Percentiles rank a stretch among this genome's conserved stretches.
Conservation (phyloP, 2,797 vertebrate species). For the Karalla daura region DNA sequence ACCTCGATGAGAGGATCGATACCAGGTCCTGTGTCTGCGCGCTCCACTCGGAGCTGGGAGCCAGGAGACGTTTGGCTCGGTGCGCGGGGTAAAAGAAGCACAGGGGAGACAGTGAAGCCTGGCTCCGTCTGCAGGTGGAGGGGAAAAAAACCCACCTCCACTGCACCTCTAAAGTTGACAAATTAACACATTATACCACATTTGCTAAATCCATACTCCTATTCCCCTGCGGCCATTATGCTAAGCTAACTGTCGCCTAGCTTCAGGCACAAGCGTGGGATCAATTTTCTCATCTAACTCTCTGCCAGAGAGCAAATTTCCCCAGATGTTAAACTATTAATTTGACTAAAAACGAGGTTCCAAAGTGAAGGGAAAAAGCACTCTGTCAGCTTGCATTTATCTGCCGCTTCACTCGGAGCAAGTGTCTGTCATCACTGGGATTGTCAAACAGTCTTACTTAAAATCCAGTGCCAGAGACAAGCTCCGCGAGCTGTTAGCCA, state of each 20-base stretch:
- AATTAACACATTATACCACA: not conserved
- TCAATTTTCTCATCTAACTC: not conserved
- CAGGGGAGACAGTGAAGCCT: not conserved
- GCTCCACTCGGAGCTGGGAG: not conserved
- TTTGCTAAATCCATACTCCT: not conserved
- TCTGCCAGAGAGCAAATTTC: not conserved
- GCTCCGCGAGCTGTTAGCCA: not conserved
- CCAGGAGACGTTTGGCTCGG: not conserved
- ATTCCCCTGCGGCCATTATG: not conserved
- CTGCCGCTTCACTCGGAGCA: not conserved
- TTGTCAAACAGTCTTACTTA: not conserved
- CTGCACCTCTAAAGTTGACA: not conserved
- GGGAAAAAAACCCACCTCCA: not conserved
- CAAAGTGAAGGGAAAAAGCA: slow-evolving; percentile 10
- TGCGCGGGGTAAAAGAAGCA: not conserved
- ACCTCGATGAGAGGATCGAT: slow-evolving; percentile 8
- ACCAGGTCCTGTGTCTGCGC: not conserved
- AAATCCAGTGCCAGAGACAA: slow-evolving; percentile 16
- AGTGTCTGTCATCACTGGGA: slow-evolving; percentile 13
- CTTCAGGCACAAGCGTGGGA: not conserved
- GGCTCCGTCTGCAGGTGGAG: not conserved
- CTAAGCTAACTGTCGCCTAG: not conserved
- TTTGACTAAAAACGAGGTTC: slow-evolving; percentile 7
- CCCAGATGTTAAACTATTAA: not conserved
- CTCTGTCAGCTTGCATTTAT: slow-evolving; percentile 15